Base-by-base conservation (phyloP, 2,888 invertebrate species). In the Tenthredo notha region DNA sequence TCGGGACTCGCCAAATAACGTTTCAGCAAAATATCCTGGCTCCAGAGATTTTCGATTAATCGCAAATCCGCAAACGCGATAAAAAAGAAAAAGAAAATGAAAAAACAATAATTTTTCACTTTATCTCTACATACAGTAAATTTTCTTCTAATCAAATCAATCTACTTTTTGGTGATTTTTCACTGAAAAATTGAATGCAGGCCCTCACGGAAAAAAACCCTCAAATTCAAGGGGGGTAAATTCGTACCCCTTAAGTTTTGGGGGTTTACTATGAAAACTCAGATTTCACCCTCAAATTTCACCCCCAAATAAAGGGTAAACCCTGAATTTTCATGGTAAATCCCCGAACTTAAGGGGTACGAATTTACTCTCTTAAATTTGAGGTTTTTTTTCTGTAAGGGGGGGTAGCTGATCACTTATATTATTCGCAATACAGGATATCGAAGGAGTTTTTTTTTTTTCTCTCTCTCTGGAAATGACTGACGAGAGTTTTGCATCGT, bases 1-100 rank as follows among this genome's bases (percentile, higher is more conserved):
- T 77, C 40, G 77, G 77, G 77, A 77, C 40, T 54, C 15, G 61
- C 75, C 47, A 58, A 84, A 84, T 84, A 74, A 84, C 47, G 33
- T 43, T n/a, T n/a, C 75, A 61, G 33, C 29, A 21, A 29, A 25
- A 33, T 37, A 84, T 37, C 84, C 70, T 9, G 70, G 37, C 72
- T 21, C 37, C 43, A 21, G 72, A 43, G 43, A 74, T 43, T 43
- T 29, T 40, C 40, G 40, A 74, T 74, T 43, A 74, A 40, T 74
- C 72, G 43, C 21, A 9, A 18, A 33, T 67, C 18, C 33, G 67
- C 18, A 33, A 33, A 33, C 29, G 67, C 15, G 33, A 67, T 67
- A 29, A 37, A 72, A 40, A 37, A 37, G 6, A 0, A 37, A 37
- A 37, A 7, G 7, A 37, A 37, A 7, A 67, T 67, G 25, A 37